Base-by-base conservation (phyloP, 2,797 vertebrate genomes). In the Pteronotus mesoamericanus region DNA sequence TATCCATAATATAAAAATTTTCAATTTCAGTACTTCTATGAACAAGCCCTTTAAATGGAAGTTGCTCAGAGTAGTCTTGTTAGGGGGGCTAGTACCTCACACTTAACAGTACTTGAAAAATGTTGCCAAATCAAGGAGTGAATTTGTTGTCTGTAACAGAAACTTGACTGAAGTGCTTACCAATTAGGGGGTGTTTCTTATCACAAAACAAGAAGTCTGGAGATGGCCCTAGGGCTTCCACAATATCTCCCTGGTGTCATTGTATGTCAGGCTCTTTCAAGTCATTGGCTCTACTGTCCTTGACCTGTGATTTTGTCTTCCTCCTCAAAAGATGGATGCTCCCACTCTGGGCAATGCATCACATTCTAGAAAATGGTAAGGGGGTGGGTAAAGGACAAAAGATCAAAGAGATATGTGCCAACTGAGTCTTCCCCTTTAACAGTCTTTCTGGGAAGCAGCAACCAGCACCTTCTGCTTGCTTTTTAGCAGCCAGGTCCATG, bases 11-110 rank as follows among this genome's bases (percentile, higher is more conserved):
- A 74, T 18, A 90, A 18, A 46, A 6, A 72, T 53, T 72, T 89
- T 93, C 34, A 72, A 78, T 69, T 75, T 21, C 26, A 61, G 18
- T 78, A 5, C 46, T 77, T 66, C 46, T 79, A 10, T 53, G 46
- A 94, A 48, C 29, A 84, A 88, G 61, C 51, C 44, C 68, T 94
- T 85, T 74, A 90, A 83, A 44, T 66, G 78, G 71, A 85, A 69
- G 64, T 34, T 82, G 14, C 46, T 85, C 42, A 68, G 37, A 84
- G 51, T 74, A 95, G 59, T 83, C 74, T 89, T 85, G 22, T 44
- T 77, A 46, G 24, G 59, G 59, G 5, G 10, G 12, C 59, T 74
- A 51, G 24, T 9, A 39, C 32, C 42, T 83, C 48, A 32, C 9
- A 21, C 68, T 77, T 59, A 83, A 16, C 34, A 55, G 39, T 37